phyloP scores from a whole-genome alignment of 2,888 invertebrate genomes.

The Hirtodrosophila histrioides region DNA sequence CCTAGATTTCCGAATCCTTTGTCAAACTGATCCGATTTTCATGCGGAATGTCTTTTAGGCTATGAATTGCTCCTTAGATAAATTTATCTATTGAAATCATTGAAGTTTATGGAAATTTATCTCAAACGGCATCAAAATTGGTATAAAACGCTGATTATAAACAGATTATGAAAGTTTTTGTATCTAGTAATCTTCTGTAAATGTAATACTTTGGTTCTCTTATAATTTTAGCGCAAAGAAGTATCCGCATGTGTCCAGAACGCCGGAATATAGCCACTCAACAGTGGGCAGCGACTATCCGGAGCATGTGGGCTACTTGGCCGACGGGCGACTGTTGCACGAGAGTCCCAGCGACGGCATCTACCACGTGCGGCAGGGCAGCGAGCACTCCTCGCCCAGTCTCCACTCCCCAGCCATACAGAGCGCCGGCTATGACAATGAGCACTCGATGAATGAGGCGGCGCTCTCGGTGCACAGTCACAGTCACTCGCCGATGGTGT shows the following conservation, averaged over 20 bases:
- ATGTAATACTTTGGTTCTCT: too few species aligned
- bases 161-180: too few species aligned
- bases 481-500: slow-evolving; percentile 71
- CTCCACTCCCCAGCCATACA: slow-evolving; percentile 82
- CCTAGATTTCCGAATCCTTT: too few species aligned
- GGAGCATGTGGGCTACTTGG: slow-evolving; percentile 70
- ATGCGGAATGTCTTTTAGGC: too few species aligned
- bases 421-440: slow-evolving; percentile 68
- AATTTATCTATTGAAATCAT: too few species aligned
- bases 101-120: too few species aligned
- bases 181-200: too few species aligned
- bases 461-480: slow-evolving; percentile 66
- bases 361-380: slow-evolving; percentile 79
- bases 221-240: slow-evolving; percentile 73
- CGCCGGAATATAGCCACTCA: slow-evolving; percentile 76
- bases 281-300: slow-evolving; percentile 75
- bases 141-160: too few species aligned
- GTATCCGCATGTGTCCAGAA: slow-evolving; percentile 74
- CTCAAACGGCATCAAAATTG: too few species aligned
- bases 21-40: too few species aligned
- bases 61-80: too few species aligned
- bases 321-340: slow-evolving; percentile 73
- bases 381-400: slow-evolving; percentile 81
- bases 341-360: slow-evolving; percentile 64
- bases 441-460: slow-evolving; percentile 67